Evolutionary conservation across 2,888 invertebrate species (phyloP).

Genomic region (Lepas anatifera): DNA sequence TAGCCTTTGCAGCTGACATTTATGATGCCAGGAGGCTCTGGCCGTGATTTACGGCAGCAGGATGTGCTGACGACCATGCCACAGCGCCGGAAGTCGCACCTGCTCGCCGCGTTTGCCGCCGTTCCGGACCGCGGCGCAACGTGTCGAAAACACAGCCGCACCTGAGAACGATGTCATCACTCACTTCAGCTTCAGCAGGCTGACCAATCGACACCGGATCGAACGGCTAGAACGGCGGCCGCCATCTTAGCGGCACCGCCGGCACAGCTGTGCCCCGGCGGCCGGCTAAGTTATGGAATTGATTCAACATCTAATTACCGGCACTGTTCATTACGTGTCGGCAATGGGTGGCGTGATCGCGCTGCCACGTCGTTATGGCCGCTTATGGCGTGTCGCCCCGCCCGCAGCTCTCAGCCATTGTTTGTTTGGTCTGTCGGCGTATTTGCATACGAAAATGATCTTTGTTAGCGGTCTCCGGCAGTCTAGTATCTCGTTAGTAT

Average conservation of each 20-base stretch:
- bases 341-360: not conserved
- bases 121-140: too few relatives aligned
- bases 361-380: not conserved
- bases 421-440: conserved; percentile 2
- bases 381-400: not conserved
- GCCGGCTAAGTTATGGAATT: conserved; percentile 4
- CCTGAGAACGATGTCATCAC: too few relatives aligned
- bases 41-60: too few relatives aligned
- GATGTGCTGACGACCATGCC: too few relatives aligned
- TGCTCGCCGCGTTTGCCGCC: too few relatives aligned
- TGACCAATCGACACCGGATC: too few relatives aligned
- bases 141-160: too few relatives aligned
- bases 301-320: conserved; percentile 12
- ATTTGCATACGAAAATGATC: conserved; percentile 9
- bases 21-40: too few relatives aligned
- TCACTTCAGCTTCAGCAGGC: too few relatives aligned
- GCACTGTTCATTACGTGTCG: not conserved
- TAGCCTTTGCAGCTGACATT: too few relatives aligned
- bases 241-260: not conserved
- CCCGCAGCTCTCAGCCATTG: not conserved
- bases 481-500: conserved; percentile 1
- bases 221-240: too few relatives aligned
- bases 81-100: too few relatives aligned
- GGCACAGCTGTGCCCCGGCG: not conserved
- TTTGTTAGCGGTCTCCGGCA: not conserved